A percentile compares a stretch with the other conserved stretches of the same genome.
Evolutionary conservation across 2,797 vertebrate genomes (phyloP).

Genomic region (Petrocephalus sullivani): DNA sequence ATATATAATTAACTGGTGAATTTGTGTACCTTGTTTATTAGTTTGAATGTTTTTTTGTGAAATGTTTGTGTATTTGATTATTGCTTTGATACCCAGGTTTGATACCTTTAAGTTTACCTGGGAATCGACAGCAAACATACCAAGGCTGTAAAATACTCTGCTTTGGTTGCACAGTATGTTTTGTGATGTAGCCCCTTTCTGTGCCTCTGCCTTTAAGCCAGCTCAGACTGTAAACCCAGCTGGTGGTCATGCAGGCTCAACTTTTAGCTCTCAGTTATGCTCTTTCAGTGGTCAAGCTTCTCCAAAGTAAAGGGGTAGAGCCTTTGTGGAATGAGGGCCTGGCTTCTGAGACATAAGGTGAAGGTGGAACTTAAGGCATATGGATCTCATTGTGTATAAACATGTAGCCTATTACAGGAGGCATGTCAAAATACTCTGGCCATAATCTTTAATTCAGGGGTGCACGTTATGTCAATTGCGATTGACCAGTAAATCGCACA

Average conservation of each 20-base stretch:
- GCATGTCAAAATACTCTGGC: not conserved
- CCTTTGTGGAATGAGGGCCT: not conserved
- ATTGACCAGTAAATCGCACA: no score
- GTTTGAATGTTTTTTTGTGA: not conserved
- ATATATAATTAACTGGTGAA: not conserved
- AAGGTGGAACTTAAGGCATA: constrained; percentile 28
- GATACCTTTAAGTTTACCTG: not conserved
- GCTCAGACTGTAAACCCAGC: not conserved
- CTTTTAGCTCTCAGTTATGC: not conserved
- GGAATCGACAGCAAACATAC: not conserved
- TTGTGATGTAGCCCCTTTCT: not conserved
- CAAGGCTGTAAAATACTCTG: not conserved
- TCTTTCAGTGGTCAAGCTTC: not conserved
- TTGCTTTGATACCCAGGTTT: not conserved
- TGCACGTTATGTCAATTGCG: no score
- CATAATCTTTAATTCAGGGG: no score
- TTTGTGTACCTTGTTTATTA: not conserved
- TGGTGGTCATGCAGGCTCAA: not conserved
- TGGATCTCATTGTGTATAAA: constrained; percentile 1
- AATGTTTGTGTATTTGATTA: not conserved
- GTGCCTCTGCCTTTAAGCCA: not conserved
- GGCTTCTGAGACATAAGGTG: not conserved
- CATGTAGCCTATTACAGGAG: not conserved
- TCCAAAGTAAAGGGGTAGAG: not conserved
- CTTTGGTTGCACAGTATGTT: not conserved